Base-by-base conservation (phyloP, 2,888 invertebrate species). In the Spatulosminthurus flaviceps region DNA sequence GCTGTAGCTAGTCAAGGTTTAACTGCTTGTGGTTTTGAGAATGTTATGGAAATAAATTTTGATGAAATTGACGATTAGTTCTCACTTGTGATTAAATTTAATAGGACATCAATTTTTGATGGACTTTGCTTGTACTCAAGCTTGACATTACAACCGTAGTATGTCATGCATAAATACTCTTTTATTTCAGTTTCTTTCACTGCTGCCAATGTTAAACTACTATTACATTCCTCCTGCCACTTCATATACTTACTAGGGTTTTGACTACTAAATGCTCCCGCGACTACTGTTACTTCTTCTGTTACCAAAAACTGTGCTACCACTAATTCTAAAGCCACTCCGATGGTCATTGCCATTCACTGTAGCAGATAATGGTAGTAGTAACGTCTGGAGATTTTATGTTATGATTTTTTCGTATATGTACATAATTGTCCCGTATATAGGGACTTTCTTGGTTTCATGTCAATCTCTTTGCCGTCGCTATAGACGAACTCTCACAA, bases 61-160 rank as follows among this genome's bases (percentile, higher is more conserved):
- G 67, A 67, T 67, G 67, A 67, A 67, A 67, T 67, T 24, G 67
- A 26, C 67, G 67, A 67, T 67, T 67, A 67, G 67, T 29, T 67
- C 67, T 67, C 67, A 29, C 67, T 67, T 67, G 67, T 29, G 67
- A 67, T 67, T 67, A 67, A 67, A 67, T 26, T 67, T 67, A 67
- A 67, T 67, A 67, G 67, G 67, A 67, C 67, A 67, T 67, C 29
- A 67, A 67, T 67, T 67, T 67, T 67, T 67, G 67, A 67, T 67
- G 29, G 67, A 67, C 67, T 28, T 67, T 26, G 16, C 28, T 67
- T 67, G 67, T 67, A 67, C 26, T 67, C 51, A 67, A 26, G 29
- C 26, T 24, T 26, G 28, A 26, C 29, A 29, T 24, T 26, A 24
- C 64, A 26, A 64, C 64, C 24, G 67, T 19, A 28, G 28, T 26